Conservation (phyloP, 2,113 vertebrate genomes). For the Pungitius pungitius region DNA sequence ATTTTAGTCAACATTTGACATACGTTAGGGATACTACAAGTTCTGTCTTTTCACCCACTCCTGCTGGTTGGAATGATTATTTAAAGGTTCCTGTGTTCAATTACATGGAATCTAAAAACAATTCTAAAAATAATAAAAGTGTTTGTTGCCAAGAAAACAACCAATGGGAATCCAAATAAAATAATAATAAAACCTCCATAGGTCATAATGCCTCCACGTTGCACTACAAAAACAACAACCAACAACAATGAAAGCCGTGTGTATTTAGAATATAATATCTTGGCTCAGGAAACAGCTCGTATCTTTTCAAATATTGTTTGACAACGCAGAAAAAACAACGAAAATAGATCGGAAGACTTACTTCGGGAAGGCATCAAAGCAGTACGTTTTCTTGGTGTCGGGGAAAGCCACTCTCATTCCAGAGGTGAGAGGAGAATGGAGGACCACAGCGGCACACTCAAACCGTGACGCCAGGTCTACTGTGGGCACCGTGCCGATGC, state of each 20-base stretch:
- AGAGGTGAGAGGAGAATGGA: slow-evolving; percentile 96
- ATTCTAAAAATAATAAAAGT: no score
- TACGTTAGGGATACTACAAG: background rate
- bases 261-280: background rate
- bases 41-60: background rate
- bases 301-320: background rate
- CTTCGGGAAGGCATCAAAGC: slow-evolving; percentile 98
- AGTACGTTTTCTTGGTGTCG: slow-evolving; percentile 98
- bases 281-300: background rate
- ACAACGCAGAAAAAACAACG: background rate
- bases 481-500: slow-evolving; percentile 96
- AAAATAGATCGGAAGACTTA: slow-evolving; percentile 56
- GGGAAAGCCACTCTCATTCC: slow-evolving; percentile 99
- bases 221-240: background rate
- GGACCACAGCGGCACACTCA: slow-evolving; percentile 95
- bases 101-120: background rate
- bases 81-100: background rate
- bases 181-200: no score
- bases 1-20: background rate
- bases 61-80: background rate
- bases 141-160: slow-evolving; percentile 26
- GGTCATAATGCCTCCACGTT: background rate
- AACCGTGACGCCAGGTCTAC: slow-evolving; percentile 97
- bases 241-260: background rate
- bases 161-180: slow-evolving; percentile 5